phyloP scores from a whole-genome alignment of 2,113 vertebrate species.

The Mesoclemmys tuberculata region DNA sequence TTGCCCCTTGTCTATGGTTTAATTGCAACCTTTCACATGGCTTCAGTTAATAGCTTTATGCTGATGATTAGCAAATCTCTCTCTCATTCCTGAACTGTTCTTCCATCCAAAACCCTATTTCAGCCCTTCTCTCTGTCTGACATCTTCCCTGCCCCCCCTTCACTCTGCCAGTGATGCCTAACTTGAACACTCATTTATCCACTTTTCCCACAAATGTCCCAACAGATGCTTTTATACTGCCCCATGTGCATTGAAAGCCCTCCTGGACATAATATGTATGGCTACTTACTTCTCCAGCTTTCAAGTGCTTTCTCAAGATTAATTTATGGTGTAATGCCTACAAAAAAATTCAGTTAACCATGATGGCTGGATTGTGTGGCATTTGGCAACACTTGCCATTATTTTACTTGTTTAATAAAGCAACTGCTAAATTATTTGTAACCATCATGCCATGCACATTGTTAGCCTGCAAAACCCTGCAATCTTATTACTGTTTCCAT shows the following conservation, averaged over 20 bases:
- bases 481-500: neutral
- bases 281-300: neutral
- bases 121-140: constrained; percentile 37
- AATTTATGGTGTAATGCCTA: neutral
- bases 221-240: neutral
- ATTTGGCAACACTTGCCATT: neutral
- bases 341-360: neutral
- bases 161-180: constrained; percentile 24
- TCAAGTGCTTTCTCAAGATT: neutral
- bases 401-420: neutral
- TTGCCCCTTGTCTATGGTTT: constrained; percentile 36
- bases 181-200: neutral
- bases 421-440: neutral
- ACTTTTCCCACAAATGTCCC: neutral
- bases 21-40: constrained; percentile 68
- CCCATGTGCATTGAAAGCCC: constrained; percentile 22
- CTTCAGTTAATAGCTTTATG: constrained; percentile 56
- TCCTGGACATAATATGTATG: constrained; percentile 42
- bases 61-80: constrained; percentile 27
- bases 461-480: neutral
- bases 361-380: neutral
- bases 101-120: constrained; percentile 64
- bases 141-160: constrained; percentile 35
- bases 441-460: neutral
- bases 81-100: constrained; percentile 47